Conservation (phyloP, 1,140 invertebrate genomes). For the Drosophila nikananu region DNA sequence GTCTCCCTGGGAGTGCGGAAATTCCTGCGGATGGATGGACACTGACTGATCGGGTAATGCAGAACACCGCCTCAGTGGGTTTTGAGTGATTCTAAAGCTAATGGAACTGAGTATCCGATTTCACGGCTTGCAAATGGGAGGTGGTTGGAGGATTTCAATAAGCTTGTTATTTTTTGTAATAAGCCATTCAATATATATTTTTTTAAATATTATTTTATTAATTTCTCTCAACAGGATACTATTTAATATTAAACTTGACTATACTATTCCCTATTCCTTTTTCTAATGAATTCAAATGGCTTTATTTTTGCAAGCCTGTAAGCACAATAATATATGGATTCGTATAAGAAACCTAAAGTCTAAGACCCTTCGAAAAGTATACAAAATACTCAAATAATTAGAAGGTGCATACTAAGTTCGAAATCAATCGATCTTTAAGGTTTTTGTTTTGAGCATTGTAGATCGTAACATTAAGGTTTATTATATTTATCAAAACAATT, state of each 20-base stretch:
- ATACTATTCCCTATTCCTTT: too few relatives aligned
- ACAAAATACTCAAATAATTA: too few relatives aligned
- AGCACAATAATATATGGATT: too few relatives aligned
- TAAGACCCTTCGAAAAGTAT: too few relatives aligned
- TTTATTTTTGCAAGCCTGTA: too few relatives aligned
- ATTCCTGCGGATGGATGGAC: conserved; percentile 5
- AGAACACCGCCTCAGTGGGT: background rate
- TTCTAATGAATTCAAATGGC: too few relatives aligned
- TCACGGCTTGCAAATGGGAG: too few relatives aligned
- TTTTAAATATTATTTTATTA: background rate
- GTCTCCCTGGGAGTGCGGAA: background rate
- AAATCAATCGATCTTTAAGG: background rate
- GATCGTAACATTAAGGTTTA: background rate
- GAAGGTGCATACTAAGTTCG: too few relatives aligned
- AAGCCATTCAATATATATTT: background rate
- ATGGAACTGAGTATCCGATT: background rate
- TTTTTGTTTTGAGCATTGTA: background rate
- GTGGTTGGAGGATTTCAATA: background rate
- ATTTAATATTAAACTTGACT: too few relatives aligned
- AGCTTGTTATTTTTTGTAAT: background rate
- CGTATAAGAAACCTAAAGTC: too few relatives aligned
- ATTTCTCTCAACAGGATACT: background rate
- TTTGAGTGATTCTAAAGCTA: conserved; percentile 5
- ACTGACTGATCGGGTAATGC: conserved; percentile 21
- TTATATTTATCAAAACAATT: too few relatives aligned